A percentile compares a stretch with the other conserved stretches of the same genome.
Evolutionary conservation across 1,140 invertebrate species (phyloP).

Genomic region (Aphidius ervi): DNA sequence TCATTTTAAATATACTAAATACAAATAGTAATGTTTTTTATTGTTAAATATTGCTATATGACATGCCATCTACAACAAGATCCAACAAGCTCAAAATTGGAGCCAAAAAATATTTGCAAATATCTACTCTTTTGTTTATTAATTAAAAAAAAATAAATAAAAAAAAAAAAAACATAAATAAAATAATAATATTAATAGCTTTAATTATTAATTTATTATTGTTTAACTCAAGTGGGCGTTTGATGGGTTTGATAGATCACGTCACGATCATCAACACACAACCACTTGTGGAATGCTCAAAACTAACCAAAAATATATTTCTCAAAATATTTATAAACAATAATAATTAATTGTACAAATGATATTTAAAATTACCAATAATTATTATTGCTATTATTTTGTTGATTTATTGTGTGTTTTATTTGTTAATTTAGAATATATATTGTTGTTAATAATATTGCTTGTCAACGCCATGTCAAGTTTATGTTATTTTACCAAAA

Average conservation of each 20-base stretch:
- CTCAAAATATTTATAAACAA: background rate
- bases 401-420: no score
- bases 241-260: constrained; percentile 6
- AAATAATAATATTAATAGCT: background rate
- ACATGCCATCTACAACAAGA: no score
- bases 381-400: background rate
- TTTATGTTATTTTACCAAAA: no score
- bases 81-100: no score
- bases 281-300: constrained; percentile 42
- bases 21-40: no score
- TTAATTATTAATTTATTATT: no score
- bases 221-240: background rate
- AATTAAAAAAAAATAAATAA: constrained; percentile 1
- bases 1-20: no score
- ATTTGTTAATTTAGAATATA: no score
- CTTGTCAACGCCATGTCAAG: no score
- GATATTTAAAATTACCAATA: background rate
- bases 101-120: background rate
- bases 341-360: background rate
- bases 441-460: no score
- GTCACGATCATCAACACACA: constrained; percentile 22
- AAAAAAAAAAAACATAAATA: constrained; percentile 7
- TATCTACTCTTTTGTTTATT: background rate
- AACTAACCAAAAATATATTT: constrained; percentile 12
- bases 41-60: no score